Conservation (phyloP, 1,140 invertebrate genomes). For the Drosophila mauritiana region DNA sequence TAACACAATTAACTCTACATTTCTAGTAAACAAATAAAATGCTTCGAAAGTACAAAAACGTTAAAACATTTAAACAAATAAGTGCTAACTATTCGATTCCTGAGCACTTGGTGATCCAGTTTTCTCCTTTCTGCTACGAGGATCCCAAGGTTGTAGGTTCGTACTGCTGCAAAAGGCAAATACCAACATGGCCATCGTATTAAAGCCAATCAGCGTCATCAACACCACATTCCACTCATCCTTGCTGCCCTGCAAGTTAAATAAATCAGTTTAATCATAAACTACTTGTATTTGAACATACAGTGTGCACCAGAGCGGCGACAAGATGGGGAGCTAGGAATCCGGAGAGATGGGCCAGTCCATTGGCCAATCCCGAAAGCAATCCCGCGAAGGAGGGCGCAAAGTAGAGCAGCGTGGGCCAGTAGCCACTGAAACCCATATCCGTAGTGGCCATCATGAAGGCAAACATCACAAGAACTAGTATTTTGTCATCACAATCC, state of each 20-base stretch:
- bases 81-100: conserved; percentile 5
- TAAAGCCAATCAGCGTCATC: conserved; percentile 42
- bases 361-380: conserved; percentile 68
- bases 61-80: not conserved
- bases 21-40: not conserved
- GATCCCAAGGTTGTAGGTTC: conserved; percentile 65
- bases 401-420: conserved; percentile 73
- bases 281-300: conserved; percentile 22
- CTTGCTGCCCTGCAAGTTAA: conserved; percentile 60
- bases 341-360: conserved; percentile 62
- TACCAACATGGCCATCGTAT: conserved; percentile 53
- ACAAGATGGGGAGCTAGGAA: conserved; percentile 65
- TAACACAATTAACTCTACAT: not conserved
- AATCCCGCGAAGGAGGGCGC: conserved; percentile 75
- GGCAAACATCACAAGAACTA: conserved; percentile 59
- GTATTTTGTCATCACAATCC: conserved; percentile 31
- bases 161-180: conserved; percentile 66
- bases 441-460: conserved; percentile 61
- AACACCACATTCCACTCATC: conserved; percentile 70
- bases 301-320: conserved; percentile 53
- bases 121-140: conserved; percentile 10
- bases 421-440: conserved; percentile 71
- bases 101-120: not conserved
- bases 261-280: not conserved
- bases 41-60: not conserved